These are phyloP conservation scores for Aleiodes sp. DNA, from an alignment of 1,140 invertebrate species.

Conservation along the genomic window DNA sequence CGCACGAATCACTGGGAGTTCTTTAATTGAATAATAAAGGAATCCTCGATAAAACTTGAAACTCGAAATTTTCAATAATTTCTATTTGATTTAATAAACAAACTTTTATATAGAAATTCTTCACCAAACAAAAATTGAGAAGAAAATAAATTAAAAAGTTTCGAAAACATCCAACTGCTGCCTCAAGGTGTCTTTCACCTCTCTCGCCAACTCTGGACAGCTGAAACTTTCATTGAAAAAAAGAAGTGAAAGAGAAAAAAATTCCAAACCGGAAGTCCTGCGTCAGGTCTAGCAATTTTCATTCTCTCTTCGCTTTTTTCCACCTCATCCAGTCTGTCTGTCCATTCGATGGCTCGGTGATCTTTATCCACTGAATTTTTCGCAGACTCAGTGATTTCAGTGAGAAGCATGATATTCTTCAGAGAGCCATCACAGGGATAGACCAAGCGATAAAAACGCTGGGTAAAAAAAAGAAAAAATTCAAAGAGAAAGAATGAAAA, in stretches of 20 bases:
- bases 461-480: too few species aligned
- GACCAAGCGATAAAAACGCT: background rate
- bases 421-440: background rate
- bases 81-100: too few species aligned
- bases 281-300: background rate
- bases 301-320: background rate
- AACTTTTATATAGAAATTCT: too few species aligned
- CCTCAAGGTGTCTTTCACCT: too few species aligned
- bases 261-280: background rate
- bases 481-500: background rate
- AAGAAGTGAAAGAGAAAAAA: too few species aligned
- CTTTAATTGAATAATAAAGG: too few species aligned
- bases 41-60: too few species aligned
- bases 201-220: too few species aligned
- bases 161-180: background rate
- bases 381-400: slow-evolving; percentile 18
- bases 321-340: background rate
- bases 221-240: too few species aligned
- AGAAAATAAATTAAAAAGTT: background rate
- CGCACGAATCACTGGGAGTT: too few species aligned
- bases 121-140: background rate
- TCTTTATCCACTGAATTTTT: slow-evolving; percentile 22
- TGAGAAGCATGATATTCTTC: slow-evolving; percentile 24
- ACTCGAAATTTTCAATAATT: too few species aligned
- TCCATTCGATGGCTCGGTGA: background rate